Evolutionary conservation across 2,888 invertebrate species (phyloP), one percentile per base, ranked within the genome.

Genomic region (Stegophylla sp.): DNA sequence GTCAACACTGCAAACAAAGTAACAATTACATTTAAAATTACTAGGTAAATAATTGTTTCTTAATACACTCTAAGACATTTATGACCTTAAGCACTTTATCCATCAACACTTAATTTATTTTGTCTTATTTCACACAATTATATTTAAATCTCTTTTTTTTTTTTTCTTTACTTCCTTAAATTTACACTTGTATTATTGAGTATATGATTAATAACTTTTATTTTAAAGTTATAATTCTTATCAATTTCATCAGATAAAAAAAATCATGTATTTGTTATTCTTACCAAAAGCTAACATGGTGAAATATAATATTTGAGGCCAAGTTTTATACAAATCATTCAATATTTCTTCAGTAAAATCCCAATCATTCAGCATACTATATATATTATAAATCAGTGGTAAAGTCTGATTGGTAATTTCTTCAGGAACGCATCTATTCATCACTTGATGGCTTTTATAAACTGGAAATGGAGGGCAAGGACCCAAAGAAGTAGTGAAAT

Each of bases 351-450:
- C 94, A 84, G 95, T 90, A 48, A 93, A 90, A 86, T 95, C 95
- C 92, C 95, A 94, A 84, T 92, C 93, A 86, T 97, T 96, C 64
- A 97, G 89, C 84, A 94, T 88, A 7, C 91, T 91, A 87, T 95
- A 94, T 84, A 96, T 90, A 86, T 93, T 92, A 71, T 88, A 89
- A 82, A 92, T 88, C 41, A 92, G 88, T 83, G 90, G 89, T 56
- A 89, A 88, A 0, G 91, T 89, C 13, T 92, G 87, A 77, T 92
- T 91, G 83, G 90, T 89, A 12, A 92, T 89, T 63, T 90, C 88
- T 85, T 90, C 90, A 7, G 97, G 97, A 84, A 97, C 91, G 87
- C 97, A 97, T 82, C 97, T 91, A 86, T 96, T 94, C 81, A 97
- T 87, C 45, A 97, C 89, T 4, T 95, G 91, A 81, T 89, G 89